Evolutionary conservation across 2,797 vertebrate genomes (phyloP), one percentile per base, ranked within the genome.

Genomic region (Phrynocephalus vlangalii): DNA sequence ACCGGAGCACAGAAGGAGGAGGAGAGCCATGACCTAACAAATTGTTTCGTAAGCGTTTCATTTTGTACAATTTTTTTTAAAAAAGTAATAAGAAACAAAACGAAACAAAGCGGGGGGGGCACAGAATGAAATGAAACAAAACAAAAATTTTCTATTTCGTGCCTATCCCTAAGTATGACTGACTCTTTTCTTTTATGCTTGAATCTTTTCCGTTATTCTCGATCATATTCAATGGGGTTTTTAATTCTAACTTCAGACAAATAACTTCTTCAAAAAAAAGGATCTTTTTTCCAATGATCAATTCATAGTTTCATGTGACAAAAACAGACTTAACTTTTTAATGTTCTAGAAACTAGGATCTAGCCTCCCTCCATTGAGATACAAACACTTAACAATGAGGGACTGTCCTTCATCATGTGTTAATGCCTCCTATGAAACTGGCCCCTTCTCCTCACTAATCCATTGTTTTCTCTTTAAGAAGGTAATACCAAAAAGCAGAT

Each of bases 401-500:
- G 71, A 68, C 38, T 85, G 3, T 0, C 5, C 76, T 81, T 70
- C 56, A 33, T 38, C n/a, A 63, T 70, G 8, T 82, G 88, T 87
- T 79, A 90, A 66, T 73, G 67, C 92, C 93, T 93, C 88, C 86
- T 30, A 75, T n/a, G 24, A 91, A 89, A 91, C 95, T 73, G 87
- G 85, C 90, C 75, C n/a, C 75, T 94, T 93, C 85, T 92, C 28
- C 30, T 78, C 1, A 1, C 18, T 91, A 90, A 92, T 78, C 67
- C 80, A 87, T 79, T 90, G 60, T 73, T 92, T 79, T 93, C n/a
- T 92, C 50, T 91, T 6, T 85, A 88, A 93, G 88, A 56, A 56
- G 9, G 52, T 56, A 56, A 10, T 56, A 84, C 1, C 87, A 38
- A 84, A 94, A 38, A 93, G 30, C 71, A 88, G 3, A 6, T 18